phyloP scores from a whole-genome alignment of 2,888 invertebrate species.

The Exocentrus adspersus region DNA sequence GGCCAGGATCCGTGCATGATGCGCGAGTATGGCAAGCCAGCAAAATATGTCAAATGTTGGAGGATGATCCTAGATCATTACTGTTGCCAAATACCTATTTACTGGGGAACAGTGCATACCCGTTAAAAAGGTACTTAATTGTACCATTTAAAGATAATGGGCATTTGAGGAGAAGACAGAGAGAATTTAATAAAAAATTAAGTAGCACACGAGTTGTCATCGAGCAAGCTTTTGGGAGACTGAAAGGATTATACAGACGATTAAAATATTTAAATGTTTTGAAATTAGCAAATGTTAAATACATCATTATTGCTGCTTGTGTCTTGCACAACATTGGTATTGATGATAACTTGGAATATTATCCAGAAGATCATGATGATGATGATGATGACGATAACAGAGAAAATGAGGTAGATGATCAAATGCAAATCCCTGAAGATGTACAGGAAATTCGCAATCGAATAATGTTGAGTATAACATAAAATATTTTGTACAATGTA shows the following conservation, averaged over 20 bases:
- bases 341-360: too few relatives aligned
- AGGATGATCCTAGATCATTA: too few relatives aligned
- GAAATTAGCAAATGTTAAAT: background rate
- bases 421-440: too few relatives aligned
- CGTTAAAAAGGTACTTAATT: background rate
- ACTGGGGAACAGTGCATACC: background rate
- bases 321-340: background rate
- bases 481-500: too few relatives aligned
- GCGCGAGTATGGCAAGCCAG: too few relatives aligned
- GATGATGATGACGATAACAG: too few relatives aligned
- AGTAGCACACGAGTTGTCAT: background rate
- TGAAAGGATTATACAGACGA: background rate
- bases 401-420: too few relatives aligned
- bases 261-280: background rate
- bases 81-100: background rate
- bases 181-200: background rate
- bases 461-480: too few relatives aligned
- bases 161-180: background rate
- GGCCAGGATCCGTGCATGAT: too few relatives aligned
- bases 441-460: too few relatives aligned
- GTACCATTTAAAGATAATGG: background rate
- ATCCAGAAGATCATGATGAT: too few relatives aligned
- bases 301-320: background rate
- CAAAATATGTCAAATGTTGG: too few relatives aligned
- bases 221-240: background rate